Evolutionary conservation across 1,140 invertebrate species (phyloP), one percentile per base, ranked within the genome.

Genomic region (Drosophila quadrilineata): DNA sequence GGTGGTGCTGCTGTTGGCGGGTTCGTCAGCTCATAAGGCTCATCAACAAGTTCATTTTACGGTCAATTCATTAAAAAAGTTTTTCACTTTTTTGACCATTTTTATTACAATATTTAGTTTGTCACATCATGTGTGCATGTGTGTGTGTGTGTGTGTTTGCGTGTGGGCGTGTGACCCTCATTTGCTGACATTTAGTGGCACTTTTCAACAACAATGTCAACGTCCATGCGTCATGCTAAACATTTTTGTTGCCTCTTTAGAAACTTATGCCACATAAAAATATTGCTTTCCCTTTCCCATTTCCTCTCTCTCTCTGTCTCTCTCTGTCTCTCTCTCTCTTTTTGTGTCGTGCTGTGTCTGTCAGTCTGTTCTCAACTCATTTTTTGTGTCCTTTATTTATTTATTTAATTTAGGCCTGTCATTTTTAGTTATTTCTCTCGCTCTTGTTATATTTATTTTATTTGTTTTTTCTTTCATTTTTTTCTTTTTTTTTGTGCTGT

Each of bases 21-120:
- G 64, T 59, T 31, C 35, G 57, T 45, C 79, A 75, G 79, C 79
- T 85, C 79, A 58, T 84, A 85, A 84, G 74, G 66, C 79, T 85
- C 82, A 87, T 87, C 82, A 87, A 87, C 82, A 87, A 87, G 82
- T 87, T 87, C 76, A 87, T 87, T 87, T 87, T 87, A 87, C 82
- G 82, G 82, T 87, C 82, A 87, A 87, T 87, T 87, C 82, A 87
- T 82, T 87, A 87, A 77, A 87, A 86, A 86, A 76, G 41, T 70
- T 76, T 66, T 59, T 62, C 60, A 67, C 57, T 76, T 76, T 60
- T 50, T 58, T 48, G 21, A 33, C 12, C 58, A 63, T 67, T 72
- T 68, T 64, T 72, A 58, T 68, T 58, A 63, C 69, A 68, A 67
- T 71, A 68, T 71, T 63, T 68, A 71, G 65, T 63, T 71, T 66